phyloP scores from a whole-genome alignment of 1,140 invertebrate genomes.

The Ganaspis sp. region DNA sequence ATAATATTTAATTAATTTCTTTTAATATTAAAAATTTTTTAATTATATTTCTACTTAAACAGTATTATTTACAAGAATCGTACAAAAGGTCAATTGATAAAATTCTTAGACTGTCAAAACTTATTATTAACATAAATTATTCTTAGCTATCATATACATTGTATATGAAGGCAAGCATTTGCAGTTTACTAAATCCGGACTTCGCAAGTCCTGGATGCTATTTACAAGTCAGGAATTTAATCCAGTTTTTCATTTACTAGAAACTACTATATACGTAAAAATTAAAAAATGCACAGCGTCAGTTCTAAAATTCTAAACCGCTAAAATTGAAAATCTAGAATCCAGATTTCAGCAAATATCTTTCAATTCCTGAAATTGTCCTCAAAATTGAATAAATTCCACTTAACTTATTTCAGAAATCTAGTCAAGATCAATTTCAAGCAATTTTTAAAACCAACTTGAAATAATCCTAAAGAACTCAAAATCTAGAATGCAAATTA shows the following conservation, averaged over 20 bases:
- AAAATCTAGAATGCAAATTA: neutral
- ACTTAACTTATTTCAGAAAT: too few relatives aligned
- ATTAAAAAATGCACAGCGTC: neutral
- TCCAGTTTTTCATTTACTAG: neutral
- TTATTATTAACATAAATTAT: constrained; percentile 42
- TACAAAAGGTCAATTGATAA: constrained; percentile 34
- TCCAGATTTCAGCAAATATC: neutral
- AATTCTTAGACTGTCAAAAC: too few relatives aligned
- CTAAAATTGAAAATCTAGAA: neutral
- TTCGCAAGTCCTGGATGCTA: constrained; percentile 38
- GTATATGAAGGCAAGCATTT: constrained; percentile 65
- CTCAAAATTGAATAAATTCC: too few relatives aligned
- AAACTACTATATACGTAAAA: neutral
- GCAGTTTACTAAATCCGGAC: constrained; percentile 42
- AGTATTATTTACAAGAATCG: constrained; percentile 54
- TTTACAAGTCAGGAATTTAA: constrained; percentile 38
- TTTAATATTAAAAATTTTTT: too few relatives aligned
- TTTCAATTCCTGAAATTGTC: too few relatives aligned
- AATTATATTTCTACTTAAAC: constrained; percentile 19
- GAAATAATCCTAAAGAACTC: neutral
- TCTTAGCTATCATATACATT: constrained; percentile 67
- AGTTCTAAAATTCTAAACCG: neutral
- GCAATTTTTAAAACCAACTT: too few relatives aligned
- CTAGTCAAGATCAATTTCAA: too few relatives aligned
- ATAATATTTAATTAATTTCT: too few relatives aligned